Conservation (phyloP, 92 coral and sea anemone species). For the Metridium senile region DNA sequence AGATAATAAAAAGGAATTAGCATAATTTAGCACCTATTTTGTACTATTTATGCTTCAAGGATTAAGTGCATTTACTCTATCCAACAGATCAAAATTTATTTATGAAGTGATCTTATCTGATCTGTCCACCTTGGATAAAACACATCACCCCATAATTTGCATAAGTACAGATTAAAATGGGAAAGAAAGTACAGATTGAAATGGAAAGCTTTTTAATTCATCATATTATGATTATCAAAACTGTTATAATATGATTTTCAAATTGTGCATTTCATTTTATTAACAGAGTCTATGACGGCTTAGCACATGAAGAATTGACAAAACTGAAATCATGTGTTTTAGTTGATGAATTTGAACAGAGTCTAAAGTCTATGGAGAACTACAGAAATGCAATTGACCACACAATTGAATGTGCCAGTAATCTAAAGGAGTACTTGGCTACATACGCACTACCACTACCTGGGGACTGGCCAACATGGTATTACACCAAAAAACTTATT, state of each 20-base stretch:
- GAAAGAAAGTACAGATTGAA: too few species aligned
- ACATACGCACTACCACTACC: conserved; percentile 48
- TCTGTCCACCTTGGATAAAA: too few species aligned
- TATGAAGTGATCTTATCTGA: too few species aligned
- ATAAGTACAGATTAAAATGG: too few species aligned
- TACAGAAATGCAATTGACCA: conserved; percentile 51
- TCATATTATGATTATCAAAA: neutral
- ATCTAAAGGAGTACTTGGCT: conserved; percentile 24
- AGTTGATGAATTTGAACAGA: conserved; percentile 49
- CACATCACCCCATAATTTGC: too few species aligned
- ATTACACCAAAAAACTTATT: conserved; percentile 51
- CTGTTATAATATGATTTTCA: neutral
- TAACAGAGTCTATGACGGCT: conserved; percentile 35
- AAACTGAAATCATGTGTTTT: conserved; percentile 31
- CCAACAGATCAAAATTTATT: neutral
- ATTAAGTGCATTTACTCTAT: neutral
- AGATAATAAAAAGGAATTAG: too few species aligned
- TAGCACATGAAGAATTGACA: conserved; percentile 32
- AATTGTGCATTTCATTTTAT: conserved; percentile 3
- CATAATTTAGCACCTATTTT: too few species aligned
- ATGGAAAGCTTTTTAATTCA: neutral
- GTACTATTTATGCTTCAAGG: neutral
- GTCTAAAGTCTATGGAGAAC: conserved; percentile 33
- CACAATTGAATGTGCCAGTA: conserved; percentile 12
- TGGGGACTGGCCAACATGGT: conserved; percentile 79